phyloP scores from a whole-genome alignment of 2,113 vertebrate species.

The Corapipo altera region DNA sequence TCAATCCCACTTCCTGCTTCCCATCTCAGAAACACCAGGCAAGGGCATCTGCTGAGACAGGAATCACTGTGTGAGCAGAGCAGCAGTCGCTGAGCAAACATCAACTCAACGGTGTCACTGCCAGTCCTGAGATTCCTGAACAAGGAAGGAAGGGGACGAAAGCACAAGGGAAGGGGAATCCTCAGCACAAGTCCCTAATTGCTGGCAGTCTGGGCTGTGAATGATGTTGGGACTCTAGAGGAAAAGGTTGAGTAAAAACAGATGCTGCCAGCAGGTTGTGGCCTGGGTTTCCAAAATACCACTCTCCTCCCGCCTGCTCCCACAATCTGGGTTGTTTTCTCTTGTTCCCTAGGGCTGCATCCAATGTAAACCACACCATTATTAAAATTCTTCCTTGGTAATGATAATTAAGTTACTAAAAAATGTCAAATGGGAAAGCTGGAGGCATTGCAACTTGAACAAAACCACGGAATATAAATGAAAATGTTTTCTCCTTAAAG shows the following conservation, averaged over 20 bases:
- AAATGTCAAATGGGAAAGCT: slow-evolving; percentile 50
- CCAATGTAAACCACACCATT: slow-evolving; percentile 25
- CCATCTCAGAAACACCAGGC: not conserved
- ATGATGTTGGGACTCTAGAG: slow-evolving; percentile 15
- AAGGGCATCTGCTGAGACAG: not conserved
- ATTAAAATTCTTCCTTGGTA: slow-evolving; percentile 56
- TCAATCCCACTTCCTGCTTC: not conserved
- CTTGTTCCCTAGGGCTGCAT: slow-evolving; percentile 25
- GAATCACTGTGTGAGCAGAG: not conserved
- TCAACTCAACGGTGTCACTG: rapidly evolving
- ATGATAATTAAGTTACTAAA: slow-evolving; percentile 57
- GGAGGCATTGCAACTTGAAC: not conserved
- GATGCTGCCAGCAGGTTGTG: slow-evolving; percentile 48
- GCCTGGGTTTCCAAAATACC: slow-evolving; percentile 48
- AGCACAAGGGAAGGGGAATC: not conserved
- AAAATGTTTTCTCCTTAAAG: not conserved
- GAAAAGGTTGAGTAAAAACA: slow-evolving; percentile 46
- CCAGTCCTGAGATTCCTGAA: not conserved
- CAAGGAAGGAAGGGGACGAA: not conserved
- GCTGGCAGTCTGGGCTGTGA: not conserved
- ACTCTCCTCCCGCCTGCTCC: not conserved
- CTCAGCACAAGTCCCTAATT: not conserved
- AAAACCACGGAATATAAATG: not conserved
- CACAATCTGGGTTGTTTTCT: slow-evolving; percentile 44
- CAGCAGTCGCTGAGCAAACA: not conserved